Base-by-base conservation (phyloP, 2,888 invertebrate species). In the Coecobrya sp. region DNA sequence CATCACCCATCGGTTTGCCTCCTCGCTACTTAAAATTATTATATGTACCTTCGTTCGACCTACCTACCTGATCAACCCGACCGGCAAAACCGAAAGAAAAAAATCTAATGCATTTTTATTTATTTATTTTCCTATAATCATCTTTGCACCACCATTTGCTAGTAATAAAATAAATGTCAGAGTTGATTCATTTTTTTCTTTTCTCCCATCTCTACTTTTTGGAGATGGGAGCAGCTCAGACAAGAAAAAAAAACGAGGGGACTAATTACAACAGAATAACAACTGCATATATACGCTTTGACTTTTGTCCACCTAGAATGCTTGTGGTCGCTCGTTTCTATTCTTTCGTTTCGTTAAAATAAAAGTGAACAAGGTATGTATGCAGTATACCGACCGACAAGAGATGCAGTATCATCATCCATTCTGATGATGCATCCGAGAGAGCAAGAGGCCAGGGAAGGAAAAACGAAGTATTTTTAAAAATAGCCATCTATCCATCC, bases 131-230 rank as follows among this genome's bases (percentile, higher is more conserved):
- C 42, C 42, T 13, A 13, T 49, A 49, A 13, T 13, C 49, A 49
- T 49, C 11, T 49, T 49, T 13, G 11, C 13, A 7, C 13, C 10
- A 1, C 10, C 49, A 1, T 10, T 49, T 10, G 10, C 49, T 49
- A 19, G 55, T 55, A 55, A 73, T 82, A 73, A 82, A 86, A 90
- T 85, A 90, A 90, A 90, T 86, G 90, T 90, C 90, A 90, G 90
- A 84, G 90, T 90, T 90, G 85, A 86, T 86, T 90, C 85, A 73
- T 84, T 52, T 19, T 73, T 11, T 10, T 30, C 7, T 2, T 42
- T 42, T 49, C n/a, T 70, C n/a, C 10, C n/a, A n/a, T 27, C 52
- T 13, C 42, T 4, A 7, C 42, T 42, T 4, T 42, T 42, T 4
- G 4, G 42, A 10, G 42, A 42, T 10, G 10, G 42, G 42, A 42